Percentiles rank a stretch among this genome's conserved stretches.
These are phyloP conservation scores for Motacilla tschutschensis DNA, from an alignment of 2,113 vertebrate species.

Conservation along the genomic window DNA sequence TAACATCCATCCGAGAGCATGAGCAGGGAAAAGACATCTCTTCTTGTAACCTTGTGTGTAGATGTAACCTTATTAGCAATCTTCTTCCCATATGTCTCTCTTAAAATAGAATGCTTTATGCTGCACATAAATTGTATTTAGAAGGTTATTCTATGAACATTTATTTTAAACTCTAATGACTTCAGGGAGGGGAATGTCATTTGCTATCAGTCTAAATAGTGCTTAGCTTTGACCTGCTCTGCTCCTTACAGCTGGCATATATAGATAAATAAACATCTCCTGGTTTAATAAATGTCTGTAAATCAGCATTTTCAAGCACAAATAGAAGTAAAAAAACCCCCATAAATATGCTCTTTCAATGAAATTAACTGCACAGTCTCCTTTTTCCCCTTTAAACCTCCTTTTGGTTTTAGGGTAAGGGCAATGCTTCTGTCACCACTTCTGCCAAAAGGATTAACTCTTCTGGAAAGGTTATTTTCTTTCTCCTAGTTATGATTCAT, in stretches of 20 bases:
- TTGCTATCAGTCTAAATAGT: constrained; percentile 22
- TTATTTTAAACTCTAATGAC: constrained; percentile 27
- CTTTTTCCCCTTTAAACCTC: neutral
- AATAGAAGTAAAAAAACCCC: neutral
- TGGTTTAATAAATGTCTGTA: neutral
- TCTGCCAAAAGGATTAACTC: neutral
- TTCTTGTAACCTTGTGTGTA: neutral
- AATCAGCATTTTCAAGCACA: constrained; percentile 4
- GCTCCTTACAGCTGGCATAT: neutral
- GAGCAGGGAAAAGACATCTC: neutral
- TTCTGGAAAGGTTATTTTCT: neutral
- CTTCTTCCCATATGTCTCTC: constrained; percentile 16
- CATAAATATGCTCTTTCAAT: neutral
- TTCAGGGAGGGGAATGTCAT: neutral
- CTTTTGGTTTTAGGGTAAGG: neutral
- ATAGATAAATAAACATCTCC: constrained; percentile 2
- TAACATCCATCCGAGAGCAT: neutral
- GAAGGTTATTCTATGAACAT: constrained; percentile 38
- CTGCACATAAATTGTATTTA: constrained; percentile 21
- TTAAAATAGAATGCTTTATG: constrained; percentile 45
- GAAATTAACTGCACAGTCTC: neutral
- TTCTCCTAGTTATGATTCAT: neutral
- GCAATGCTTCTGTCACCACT: neutral
- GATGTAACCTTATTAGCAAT: constrained; percentile 13
- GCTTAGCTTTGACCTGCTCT: constrained; percentile 17